Conservation (phyloP, 2,113 vertebrate species). For the Elachura formosa region DNA sequence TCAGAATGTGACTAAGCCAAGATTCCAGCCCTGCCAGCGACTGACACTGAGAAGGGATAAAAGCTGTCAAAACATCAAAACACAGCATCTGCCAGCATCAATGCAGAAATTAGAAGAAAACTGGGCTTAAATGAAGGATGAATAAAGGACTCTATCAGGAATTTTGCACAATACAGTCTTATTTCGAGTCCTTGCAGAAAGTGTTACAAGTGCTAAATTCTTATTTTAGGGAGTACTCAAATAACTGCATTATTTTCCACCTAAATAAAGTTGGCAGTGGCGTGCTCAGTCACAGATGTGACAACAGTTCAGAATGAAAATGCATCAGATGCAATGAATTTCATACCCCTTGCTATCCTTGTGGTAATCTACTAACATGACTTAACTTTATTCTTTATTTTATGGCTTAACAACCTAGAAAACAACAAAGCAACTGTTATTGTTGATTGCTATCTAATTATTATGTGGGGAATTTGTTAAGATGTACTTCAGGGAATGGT, state of each 20-base stretch:
- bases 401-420: not conserved
- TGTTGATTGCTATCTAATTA: not conserved
- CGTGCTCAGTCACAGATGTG: not conserved
- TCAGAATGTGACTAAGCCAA: not conserved
- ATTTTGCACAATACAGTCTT: not conserved
- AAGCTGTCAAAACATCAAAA: not conserved
- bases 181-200: not conserved
- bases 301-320: not conserved
- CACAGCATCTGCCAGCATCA: not conserved
- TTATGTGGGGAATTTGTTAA: slow-evolving; percentile 19
- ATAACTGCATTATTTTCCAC: not conserved
- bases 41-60: not conserved
- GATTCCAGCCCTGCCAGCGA: not conserved
- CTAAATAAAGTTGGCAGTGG: not conserved
- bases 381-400: not conserved
- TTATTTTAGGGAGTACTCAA: not conserved
- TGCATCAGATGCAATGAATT: not conserved
- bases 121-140: not conserved
- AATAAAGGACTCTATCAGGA: not conserved
- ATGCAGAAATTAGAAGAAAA: not conserved
- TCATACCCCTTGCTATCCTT: not conserved
- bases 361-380: not conserved
- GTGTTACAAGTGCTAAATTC: not conserved
- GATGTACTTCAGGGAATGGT: not conserved
- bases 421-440: not conserved